These are phyloP conservation scores for Heliconius sara DNA, from an alignment of 2,888 invertebrate species.

Conservation along the genomic window DNA sequence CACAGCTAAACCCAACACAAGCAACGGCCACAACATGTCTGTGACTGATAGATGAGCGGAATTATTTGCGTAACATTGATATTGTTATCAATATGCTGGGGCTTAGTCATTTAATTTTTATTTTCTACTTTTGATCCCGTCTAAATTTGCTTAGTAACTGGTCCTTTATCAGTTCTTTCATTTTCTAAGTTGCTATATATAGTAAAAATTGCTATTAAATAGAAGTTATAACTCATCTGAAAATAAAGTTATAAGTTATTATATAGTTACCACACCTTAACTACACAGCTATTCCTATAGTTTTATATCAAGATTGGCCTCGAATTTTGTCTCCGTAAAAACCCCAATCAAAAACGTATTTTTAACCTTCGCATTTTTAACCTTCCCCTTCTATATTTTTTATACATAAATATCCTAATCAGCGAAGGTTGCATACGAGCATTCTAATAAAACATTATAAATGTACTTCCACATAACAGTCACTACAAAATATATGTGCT, in stretches of 20 bases:
- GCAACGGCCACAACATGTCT: slow-evolving; percentile 61
- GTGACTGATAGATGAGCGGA: slow-evolving; percentile 54
- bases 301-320: slow-evolving; percentile 9
- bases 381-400: slow-evolving; percentile 1
- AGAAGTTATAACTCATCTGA: not conserved
- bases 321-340: not conserved
- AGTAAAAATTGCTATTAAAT: not conserved
- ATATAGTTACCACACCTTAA: not conserved
- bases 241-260: not conserved
- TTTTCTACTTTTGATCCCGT: not conserved
- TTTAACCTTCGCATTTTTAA: not conserved
- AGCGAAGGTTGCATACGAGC: not conserved
- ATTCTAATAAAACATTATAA: slow-evolving; percentile 6
- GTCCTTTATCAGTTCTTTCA: not conserved
- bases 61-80: slow-evolving; percentile 17
- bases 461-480: not conserved
- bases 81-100: slow-evolving; percentile 15
- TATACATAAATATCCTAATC: not conserved
- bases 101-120: not conserved
- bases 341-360: not conserved
- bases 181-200: not conserved
- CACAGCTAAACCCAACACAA: slow-evolving; percentile 49
- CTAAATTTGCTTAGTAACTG: not conserved
- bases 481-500: too few species aligned
- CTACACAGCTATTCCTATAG: not conserved